phyloP scores from a whole-genome alignment of 2,113 vertebrate species.

The Poecile atricapillus region DNA sequence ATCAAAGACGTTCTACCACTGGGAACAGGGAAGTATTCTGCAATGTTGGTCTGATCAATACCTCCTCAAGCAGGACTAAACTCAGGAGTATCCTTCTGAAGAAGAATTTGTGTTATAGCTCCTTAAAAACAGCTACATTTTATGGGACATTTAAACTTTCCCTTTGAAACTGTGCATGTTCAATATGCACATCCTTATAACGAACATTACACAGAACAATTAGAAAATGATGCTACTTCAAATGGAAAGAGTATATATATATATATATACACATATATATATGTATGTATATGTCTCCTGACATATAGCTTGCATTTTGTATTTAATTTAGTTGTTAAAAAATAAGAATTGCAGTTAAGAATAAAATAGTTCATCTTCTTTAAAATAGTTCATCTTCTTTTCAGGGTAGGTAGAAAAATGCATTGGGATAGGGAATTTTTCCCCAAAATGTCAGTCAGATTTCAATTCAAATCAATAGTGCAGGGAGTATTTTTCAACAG shows the following conservation, averaged over 20 bases:
- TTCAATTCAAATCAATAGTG: neutral
- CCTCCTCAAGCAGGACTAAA: neutral
- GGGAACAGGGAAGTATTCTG: neutral
- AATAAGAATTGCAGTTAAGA: neutral
- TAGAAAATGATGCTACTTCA: neutral
- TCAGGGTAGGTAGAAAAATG: neutral
- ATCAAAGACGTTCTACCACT: neutral
- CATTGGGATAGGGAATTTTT: neutral
- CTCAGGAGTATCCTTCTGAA: neutral
- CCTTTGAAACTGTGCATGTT: neutral
- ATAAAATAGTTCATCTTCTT: neutral
- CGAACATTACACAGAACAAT: neutral
- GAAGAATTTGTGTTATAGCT: neutral
- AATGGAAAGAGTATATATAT: neutral
- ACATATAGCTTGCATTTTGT: neutral
- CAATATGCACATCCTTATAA: neutral
- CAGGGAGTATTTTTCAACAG: slow-evolving; percentile 1
- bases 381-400: neutral
- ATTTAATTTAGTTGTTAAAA: neutral
- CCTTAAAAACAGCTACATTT: neutral
- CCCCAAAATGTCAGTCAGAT: neutral
- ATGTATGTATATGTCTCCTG: neutral
- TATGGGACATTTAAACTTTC: neutral
- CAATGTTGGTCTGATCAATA: neutral
- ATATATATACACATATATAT: neutral